Conservation (phyloP, 2,888 invertebrate species). For the Harmothoe impar region DNA sequence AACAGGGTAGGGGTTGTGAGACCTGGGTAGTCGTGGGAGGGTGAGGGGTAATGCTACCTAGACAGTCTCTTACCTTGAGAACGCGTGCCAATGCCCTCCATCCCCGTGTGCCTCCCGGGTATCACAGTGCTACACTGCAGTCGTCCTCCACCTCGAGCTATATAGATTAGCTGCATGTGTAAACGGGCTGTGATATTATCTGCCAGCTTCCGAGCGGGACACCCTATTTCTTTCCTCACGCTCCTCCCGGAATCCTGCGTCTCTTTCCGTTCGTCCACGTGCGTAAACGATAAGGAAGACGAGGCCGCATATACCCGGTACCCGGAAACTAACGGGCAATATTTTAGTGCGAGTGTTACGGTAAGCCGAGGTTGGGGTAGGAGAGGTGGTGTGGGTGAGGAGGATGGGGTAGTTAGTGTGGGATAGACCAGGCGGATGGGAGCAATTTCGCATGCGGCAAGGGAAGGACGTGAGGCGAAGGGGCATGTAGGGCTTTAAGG, state of each 20-base stretch:
- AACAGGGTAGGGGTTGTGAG: neutral
- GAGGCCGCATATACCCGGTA: neutral
- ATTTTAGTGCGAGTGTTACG: neutral
- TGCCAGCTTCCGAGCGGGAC: neutral
- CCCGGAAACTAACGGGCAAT: conserved; percentile 30
- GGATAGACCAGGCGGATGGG: neutral
- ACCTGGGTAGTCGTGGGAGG: neutral
- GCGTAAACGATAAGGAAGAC: neutral
- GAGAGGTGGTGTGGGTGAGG: neutral
- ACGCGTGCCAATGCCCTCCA: neutral
- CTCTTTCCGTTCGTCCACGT: neutral
- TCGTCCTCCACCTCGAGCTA: neutral
- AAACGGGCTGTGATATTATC: conserved; percentile 26
- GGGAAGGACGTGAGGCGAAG: neutral
- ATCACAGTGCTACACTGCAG: neutral
- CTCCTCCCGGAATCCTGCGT: neutral
- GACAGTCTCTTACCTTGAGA: conserved; percentile 24
- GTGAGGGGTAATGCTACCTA: neutral
- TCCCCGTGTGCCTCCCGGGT: conserved; percentile 9
- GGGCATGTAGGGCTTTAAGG: neutral
- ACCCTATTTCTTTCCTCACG: neutral
- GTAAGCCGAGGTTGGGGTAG: neutral
- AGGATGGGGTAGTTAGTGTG: neutral
- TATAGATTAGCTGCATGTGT: conserved; percentile 2
- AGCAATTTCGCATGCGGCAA: neutral